A percentile compares a stretch with the other conserved stretches of the same genome.
Conservation (phyloP, 2,888 invertebrate genomes). For the Drosophila longiperda region DNA sequence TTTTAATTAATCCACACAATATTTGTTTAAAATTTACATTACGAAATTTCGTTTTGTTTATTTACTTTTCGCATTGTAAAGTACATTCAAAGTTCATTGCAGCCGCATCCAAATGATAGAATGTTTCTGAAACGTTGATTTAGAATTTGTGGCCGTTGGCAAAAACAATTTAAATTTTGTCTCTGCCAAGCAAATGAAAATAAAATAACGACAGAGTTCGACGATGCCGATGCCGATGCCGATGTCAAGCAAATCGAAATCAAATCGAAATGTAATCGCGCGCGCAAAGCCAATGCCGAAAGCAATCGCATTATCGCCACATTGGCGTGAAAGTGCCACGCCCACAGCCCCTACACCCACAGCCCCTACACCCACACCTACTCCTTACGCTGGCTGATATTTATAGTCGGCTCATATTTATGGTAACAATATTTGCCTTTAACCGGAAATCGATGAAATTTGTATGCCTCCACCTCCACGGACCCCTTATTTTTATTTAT, state of each 20-base stretch:
- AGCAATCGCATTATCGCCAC: constrained; percentile 78
- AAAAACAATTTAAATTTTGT: constrained; percentile 78
- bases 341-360: constrained; percentile 41
- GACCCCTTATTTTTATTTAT: constrained; percentile 71
- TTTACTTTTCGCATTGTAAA: not conserved
- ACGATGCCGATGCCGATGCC: constrained; percentile 16
- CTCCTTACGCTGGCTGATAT: constrained; percentile 43
- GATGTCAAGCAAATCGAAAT: constrained; percentile 70
- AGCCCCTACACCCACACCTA: constrained; percentile 19
- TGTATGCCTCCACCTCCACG: constrained; percentile 66
- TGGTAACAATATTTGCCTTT: constrained; percentile 79
- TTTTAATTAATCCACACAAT: not conserved
- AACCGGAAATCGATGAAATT: constrained; percentile 81
- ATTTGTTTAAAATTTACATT: not conserved
- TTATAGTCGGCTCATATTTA: constrained; percentile 80
- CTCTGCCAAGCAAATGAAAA: constrained; percentile 46
- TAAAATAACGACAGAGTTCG: constrained; percentile 36
- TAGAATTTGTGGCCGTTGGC: constrained; percentile 68
- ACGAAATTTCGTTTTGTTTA: not conserved
- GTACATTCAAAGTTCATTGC: constrained; percentile 39
- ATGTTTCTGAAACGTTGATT: constrained; percentile 56
- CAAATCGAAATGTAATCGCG: constrained; percentile 81
- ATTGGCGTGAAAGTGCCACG: constrained; percentile 77
- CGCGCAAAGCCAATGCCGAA: constrained; percentile 74
- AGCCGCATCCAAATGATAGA: constrained; percentile 26